Conservation (phyloP, 1,140 invertebrate genomes). For the Ips nitidus region DNA sequence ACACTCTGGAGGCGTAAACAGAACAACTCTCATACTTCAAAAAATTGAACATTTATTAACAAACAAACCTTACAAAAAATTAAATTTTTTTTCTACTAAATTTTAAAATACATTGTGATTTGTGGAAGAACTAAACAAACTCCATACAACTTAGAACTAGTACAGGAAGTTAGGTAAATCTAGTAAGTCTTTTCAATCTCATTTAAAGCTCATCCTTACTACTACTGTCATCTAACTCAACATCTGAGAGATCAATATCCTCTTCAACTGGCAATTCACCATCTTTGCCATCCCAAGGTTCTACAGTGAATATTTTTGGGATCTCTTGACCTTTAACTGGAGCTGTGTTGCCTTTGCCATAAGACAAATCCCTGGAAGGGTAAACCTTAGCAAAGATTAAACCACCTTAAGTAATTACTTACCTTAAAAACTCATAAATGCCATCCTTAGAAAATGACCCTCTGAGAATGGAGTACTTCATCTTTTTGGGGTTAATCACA, state of each 20-base stretch:
- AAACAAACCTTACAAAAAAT: neutral
- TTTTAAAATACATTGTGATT: too few species aligned
- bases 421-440: constrained; percentile 60
- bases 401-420: neutral
- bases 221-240: constrained; percentile 73
- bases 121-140: too few species aligned
- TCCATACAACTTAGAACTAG: too few species aligned
- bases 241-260: constrained; percentile 90
- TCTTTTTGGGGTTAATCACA: constrained; percentile 94
- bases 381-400: neutral
- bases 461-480: constrained; percentile 92
- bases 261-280: constrained; percentile 86
- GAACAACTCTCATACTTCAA: neutral
- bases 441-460: constrained; percentile 95
- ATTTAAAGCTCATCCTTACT: constrained; percentile 80
- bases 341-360: constrained; percentile 89
- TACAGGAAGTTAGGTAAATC: constrained; percentile 2
- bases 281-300: constrained; percentile 97
- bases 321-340: constrained; percentile 84
- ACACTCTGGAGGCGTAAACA: too few species aligned
- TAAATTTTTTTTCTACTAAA: too few species aligned
- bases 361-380: constrained; percentile 84
- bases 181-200: constrained; percentile 8
- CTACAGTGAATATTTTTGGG: constrained; percentile 71
- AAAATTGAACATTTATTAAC: constrained; percentile 3